Conservation (phyloP, 2,888 invertebrate genomes). For the Ctenicera cuprea region DNA sequence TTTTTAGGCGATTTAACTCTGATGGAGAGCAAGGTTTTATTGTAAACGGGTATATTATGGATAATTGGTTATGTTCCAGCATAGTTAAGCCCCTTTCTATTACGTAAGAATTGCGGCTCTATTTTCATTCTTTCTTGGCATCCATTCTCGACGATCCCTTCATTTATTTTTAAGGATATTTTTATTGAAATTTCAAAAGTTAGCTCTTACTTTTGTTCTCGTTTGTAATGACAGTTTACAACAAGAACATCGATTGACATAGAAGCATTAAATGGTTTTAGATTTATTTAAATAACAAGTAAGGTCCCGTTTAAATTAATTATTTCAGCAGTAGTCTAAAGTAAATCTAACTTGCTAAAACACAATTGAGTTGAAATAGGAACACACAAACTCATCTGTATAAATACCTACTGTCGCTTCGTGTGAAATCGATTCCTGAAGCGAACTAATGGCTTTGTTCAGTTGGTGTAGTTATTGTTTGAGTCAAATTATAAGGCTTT, state of each 20-base stretch:
- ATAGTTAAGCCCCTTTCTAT: constrained; percentile 30
- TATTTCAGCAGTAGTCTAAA: background rate
- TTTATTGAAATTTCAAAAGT: background rate
- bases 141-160: background rate
- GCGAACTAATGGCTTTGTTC: constrained; percentile 18
- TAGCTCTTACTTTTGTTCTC: background rate
- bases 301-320: background rate
- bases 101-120: constrained; percentile 18
- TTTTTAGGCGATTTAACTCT: constrained; percentile 50
- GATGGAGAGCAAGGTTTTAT: constrained; percentile 48
- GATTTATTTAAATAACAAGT: background rate
- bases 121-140: constrained; percentile 4
- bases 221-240: background rate
- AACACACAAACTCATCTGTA: constrained; percentile 25
- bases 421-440: constrained; percentile 24
- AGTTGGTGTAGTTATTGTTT: constrained; percentile 1
- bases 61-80: constrained; percentile 46
- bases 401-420: constrained; percentile 15
- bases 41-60: constrained; percentile 42
- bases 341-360: constrained; percentile 11
- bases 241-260: background rate
- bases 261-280: background rate
- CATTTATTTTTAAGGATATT: constrained; percentile 18
- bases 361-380: constrained; percentile 1
- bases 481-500: background rate